Base-by-base conservation (phyloP, 2,113 vertebrate genomes). In the Chaetorhynchus papuensis region DNA sequence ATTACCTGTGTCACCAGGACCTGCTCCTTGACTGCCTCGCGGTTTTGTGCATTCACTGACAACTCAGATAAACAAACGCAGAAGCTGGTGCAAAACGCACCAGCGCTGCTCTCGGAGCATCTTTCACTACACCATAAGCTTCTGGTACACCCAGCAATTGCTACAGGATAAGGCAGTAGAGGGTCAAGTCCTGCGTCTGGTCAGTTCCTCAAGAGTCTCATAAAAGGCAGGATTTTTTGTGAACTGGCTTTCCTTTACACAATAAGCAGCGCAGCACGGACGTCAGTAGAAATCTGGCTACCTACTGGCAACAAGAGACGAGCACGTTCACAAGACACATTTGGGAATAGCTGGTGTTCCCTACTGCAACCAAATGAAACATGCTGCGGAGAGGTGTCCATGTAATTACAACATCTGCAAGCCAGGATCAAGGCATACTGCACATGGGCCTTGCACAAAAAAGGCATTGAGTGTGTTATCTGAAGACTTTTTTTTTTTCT, bases 161-260 rank as follows among this genome's bases (percentile, higher is more conserved):
- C 69, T 65, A 92, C 65, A 79, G 61, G 31, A 37, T 86, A 93
- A 97, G 96, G 95, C 95, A 96, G 80, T 26, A 92, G 64, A 93
- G 22, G 78, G 92, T 66, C 3, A 3, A 56, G 44, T 97, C 68
- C 83, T 42, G 10, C 75, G 50, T 33, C 83, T 79, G 56, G 56
- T 88, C 68, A 49, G 52, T 35, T 91, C 63, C 66, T 86, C 44
- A 44, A 47, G 50, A 92, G 37, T 65, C 60, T 94, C 45, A 78
- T 3, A 52, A 83, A 97, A 92, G 81, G 80, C 90, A 83, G 45
- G 24, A 23, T 53, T 42, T 28, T 94, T 33, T 52, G 81, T 81
- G 56, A 52, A 64, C 61, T 78, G 80, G 84, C 53, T 87, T 92
- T 91, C 39, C 27, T 88, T 70, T 42, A 77, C 60, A 75, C 21